Evolutionary conservation across 2,113 vertebrate genomes (phyloP), one percentile per base, ranked within the genome.

Genomic region (Triplophysa dalaica): DNA sequence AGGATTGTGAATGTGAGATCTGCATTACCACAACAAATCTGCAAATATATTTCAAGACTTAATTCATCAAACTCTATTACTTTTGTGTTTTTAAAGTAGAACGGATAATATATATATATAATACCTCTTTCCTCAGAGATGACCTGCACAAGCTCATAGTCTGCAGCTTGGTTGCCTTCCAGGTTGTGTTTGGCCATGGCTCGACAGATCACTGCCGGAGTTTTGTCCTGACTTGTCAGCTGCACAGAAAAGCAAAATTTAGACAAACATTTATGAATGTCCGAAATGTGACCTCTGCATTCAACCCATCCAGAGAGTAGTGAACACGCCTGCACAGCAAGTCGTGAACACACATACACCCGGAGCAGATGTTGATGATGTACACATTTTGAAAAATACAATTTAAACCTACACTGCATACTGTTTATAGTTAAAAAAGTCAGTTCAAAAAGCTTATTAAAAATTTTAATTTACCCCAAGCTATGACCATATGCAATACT

Each of bases 141-240:
- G 91, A 97, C 90, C 88, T 98, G 97, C 1, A 97, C 96, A 3
- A 99, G 93, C 85, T 98, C 95, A 0, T 96, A 98, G 77, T 92
- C 91, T 8, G 95, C 94, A 0, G 85, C 89, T 0, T 93, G 86
- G 10, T 95, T 94, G 0, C 86, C 84, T 65, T 96, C 95, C 60
- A 98, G 90, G 85, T 96, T 97, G 92, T 98, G 96, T 86, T 98
- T 98, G 22, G 92, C 63, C 95, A 97, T 94, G 0, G 96, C 97
- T 87, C 95, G 90, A 77, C 94, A 92, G 79, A 98, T 93, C 17
- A 98, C 96, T 0, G 93, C 94, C 0, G 94, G 94, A 2, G 96
- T 94, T 82, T 96, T 98, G 79, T 98, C 97, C 83, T 98, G 97
- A 90, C 92, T 97, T 0, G 95, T 99, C 82, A 99, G 22, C 97